These are phyloP conservation scores for Garrulus glandarius DNA, from an alignment of 2,797 vertebrate species.

Conservation along the genomic window DNA sequence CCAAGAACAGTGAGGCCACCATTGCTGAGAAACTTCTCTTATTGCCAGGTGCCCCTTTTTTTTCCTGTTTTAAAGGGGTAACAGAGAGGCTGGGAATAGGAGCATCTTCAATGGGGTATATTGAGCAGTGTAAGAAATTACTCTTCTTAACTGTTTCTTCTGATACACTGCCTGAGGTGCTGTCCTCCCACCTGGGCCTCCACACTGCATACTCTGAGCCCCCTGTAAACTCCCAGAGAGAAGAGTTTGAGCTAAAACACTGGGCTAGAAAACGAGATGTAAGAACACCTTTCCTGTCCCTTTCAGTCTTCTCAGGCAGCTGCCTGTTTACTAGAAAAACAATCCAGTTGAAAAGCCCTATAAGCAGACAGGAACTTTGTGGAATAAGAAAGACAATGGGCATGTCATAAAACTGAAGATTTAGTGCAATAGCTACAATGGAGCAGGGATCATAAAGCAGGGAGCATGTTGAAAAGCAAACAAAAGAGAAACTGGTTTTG, in stretches of 20 bases:
- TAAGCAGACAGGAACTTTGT: not conserved
- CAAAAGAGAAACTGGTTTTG: not conserved
- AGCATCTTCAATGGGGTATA: not conserved
- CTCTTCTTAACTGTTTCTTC: not conserved
- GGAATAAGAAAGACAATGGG: not conserved
- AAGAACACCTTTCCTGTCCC: not conserved
- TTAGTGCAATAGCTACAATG: accelerated
- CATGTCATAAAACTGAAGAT: not conserved
- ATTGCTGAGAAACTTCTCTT: not conserved
- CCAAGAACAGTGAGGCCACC: not conserved
- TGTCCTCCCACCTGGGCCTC: not conserved
- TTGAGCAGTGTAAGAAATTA: not conserved
- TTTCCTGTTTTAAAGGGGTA: not conserved
- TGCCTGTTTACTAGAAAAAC: not conserved
- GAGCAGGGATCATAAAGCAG: not conserved
- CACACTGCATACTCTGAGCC: not conserved
- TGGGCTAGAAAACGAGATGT: not conserved
- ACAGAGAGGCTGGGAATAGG: not conserved
- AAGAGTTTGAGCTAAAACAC: not conserved
- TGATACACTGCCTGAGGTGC: not conserved
- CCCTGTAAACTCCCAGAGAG: not conserved
- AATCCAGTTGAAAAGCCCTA: not conserved
- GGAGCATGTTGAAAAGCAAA: not conserved
- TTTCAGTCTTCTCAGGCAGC: not conserved
- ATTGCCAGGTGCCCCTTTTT: not conserved